Evolutionary conservation across 2,113 vertebrate genomes (phyloP).

Genomic region (Syrrhaptes paradoxus): DNA sequence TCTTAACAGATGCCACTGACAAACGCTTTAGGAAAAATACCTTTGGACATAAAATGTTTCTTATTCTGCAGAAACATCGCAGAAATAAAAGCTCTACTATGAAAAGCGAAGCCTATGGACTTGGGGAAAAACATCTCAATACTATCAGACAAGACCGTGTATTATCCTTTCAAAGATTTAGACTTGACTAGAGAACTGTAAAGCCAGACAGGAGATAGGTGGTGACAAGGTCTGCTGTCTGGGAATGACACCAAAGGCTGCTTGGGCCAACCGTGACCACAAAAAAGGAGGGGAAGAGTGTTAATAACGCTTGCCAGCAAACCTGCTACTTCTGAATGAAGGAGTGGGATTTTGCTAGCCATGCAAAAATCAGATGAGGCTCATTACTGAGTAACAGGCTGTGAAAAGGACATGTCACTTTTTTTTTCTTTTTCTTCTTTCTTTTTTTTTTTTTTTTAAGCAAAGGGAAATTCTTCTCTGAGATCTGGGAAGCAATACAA

Average conservation of each 20-base stretch:
- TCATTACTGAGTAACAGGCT: conserved; percentile 11
- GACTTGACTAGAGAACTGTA: neutral
- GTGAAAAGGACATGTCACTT: neutral
- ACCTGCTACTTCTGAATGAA: neutral
- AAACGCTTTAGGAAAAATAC: neutral
- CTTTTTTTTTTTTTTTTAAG: neutral
- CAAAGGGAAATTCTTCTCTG: neutral
- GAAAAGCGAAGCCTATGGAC: neutral
- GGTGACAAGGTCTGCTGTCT: neutral
- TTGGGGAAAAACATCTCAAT: neutral
- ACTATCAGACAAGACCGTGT: neutral
- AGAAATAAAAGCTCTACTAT: neutral
- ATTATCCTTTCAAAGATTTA: neutral
- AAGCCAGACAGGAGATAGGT: neutral
- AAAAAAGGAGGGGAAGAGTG: neutral
- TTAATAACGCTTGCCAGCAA: neutral
- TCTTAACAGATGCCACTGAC: neutral
- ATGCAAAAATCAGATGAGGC: neutral
- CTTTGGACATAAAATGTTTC: neutral
- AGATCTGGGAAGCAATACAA: neutral
- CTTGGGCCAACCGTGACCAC: neutral
- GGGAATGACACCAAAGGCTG: neutral
- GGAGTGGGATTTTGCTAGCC: neutral
- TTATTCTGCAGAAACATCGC: neutral
- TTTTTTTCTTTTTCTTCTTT: neutral